Evolutionary conservation across 2,888 invertebrate genomes (phyloP), one percentile per base, ranked within the genome.

Genomic region (Balanococcus diminutus): DNA sequence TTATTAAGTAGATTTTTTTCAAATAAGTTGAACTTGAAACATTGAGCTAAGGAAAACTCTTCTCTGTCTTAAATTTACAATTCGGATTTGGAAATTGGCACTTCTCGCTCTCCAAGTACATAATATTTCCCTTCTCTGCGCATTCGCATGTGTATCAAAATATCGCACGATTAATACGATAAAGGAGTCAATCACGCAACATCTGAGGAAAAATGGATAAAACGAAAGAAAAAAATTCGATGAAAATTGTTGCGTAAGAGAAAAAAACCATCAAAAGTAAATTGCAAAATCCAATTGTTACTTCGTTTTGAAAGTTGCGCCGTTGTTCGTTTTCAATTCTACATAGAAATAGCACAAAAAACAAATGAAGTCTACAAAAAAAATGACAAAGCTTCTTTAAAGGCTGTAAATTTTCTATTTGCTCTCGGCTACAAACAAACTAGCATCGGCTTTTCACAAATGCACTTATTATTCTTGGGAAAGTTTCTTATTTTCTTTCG

Each of bases 401-500:
- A 79, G 36, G 75, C 75, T 79, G 75, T 36, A 79, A 79, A 79
- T 79, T 79, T 79, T 79, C 75, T 36, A 79, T 79, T 79, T 36
- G 75, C 75, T 79, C 36, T 36, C 36, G 75, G 75, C 75, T 79
- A 79, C 75, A 79, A 79, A 79, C 75, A 79, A 79, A 36, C 75
- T 79, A 36, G 75, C 32, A 79, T 36, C 75, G 75, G 75, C 75
- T 79, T 79, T 79, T 79, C 75, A 36, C 75, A 79, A 79, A 79
- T 79, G 75, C 75, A 79, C 75, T 79, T 79, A 79, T 79, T 79
- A 79, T 79, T 79, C 36, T 32, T 32, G 75, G 2, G 36, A 79
- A 79, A 79, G 36, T 79, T 79, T 79, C 75, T 19, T 79, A 79
- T 36, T 79, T 79, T 72, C 72, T 72, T 79, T 19, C 75, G 19